Evolutionary conservation across 2,113 vertebrate species (phyloP).

Genomic region (Mionectes macconnelli): DNA sequence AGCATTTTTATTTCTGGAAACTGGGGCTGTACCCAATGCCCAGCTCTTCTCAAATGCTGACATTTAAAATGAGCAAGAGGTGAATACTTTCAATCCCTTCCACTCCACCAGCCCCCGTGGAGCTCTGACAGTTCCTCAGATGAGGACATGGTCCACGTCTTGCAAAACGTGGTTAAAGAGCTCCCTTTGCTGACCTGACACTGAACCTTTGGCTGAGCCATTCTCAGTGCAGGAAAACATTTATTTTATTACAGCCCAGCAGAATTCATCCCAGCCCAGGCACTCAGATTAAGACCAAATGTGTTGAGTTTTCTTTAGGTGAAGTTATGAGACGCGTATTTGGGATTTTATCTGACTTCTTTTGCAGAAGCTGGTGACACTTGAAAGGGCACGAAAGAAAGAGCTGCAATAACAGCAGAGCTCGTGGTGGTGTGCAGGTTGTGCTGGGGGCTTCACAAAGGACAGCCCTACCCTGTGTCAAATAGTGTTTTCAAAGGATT

Average conservation of each 20-base stretch:
- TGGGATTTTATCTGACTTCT: slow-evolving; percentile 16
- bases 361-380: not conserved
- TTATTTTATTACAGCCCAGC: slow-evolving; percentile 53
- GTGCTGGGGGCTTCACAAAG: not conserved
- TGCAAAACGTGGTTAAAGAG: not conserved
- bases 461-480: slow-evolving; percentile 43
- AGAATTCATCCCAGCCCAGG: slow-evolving; percentile 36
- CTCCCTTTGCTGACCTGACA: slow-evolving; percentile 64
- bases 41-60: not conserved
- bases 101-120: not conserved
- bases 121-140: not conserved
- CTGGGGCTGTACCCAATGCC: not conserved
- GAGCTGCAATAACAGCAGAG: not conserved
- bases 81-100: not conserved
- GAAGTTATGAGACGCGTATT: not conserved
- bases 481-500: slow-evolving; percentile 7
- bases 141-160: not conserved
- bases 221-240: slow-evolving; percentile 62
- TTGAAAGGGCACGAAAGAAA: not conserved
- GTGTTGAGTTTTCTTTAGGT: not conserved
- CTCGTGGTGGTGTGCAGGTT: not conserved
- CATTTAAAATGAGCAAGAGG: not conserved
- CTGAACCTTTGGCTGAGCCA: slow-evolving; percentile 58
- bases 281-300: slow-evolving; percentile 53
- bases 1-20: not conserved